Evolutionary conservation across 2,113 vertebrate genomes (phyloP), one percentile per base, ranked within the genome.

Genomic region (Ceyx melanurus): DNA sequence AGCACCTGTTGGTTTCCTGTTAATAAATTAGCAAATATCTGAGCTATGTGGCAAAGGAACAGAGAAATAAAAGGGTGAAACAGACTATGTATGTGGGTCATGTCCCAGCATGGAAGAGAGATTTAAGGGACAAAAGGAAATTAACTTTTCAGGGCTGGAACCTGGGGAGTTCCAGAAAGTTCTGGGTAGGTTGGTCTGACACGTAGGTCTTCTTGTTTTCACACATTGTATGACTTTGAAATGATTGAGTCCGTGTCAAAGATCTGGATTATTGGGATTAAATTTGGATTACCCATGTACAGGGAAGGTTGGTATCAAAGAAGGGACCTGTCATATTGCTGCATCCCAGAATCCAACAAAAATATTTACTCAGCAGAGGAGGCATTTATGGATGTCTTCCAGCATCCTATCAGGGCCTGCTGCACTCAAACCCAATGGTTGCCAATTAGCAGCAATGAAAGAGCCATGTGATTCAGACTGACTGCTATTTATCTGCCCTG

Each of bases 41-140:
- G 76, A 84, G 80, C 50, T 88, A 40, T 0, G 0, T 95, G 94
- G 95, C 93, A 97, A 84, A 84, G 37, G 93, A 78, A 73, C 75
- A 94, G 88, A 94, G 90, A 82, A 95, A 90, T 31, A 86, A 91
- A 91, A 57, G n/a, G 33, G n/a, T 53, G 70, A 93, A 94, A 73
- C 11, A 48, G 21, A 65, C 13, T 94, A 74, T 79, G 35, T 29
- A 45, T 53, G 43, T 2, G 3, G 20, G 37, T 94, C 89, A 18
- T 92, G 95, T 89, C 64, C n/a, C 40, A 91, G 33, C 89, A 88
- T 60, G 84, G 81, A 82, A 89, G 3, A 87, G 56, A 82, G 33
- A 54, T 54, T 85, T 62, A 70, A 82, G 62, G 70, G 28, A 75
- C 50, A 89, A 78, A 68, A 93, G 33, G 23, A 94, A 95, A 94